Conservation (phyloP, 1,140 invertebrate genomes). For the Adoxophyes honmai region DNA sequence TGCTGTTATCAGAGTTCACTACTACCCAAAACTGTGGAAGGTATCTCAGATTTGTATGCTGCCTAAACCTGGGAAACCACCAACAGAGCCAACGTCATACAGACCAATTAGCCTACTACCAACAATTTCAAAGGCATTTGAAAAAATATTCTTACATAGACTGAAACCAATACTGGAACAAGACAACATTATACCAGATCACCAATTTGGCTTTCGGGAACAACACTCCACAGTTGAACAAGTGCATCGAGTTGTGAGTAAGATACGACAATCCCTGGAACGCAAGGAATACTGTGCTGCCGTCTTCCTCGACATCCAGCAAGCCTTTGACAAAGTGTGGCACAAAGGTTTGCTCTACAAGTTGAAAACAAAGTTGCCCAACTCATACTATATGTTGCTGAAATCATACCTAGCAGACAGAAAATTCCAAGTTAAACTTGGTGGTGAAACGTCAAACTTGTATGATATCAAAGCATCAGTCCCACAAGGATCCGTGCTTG, state of each 20-base stretch:
- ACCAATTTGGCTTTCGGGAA: neutral
- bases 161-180: neutral
- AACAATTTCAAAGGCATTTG: constrained; percentile 10
- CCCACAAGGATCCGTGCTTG: neutral
- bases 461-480: neutral
- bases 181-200: neutral
- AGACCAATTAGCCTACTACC: constrained; percentile 14
- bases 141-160: neutral
- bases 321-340: neutral
- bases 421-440: neutral
- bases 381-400: neutral
- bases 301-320: neutral
- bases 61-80: constrained; percentile 16
- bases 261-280: neutral
- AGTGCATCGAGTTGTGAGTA: neutral
- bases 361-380: neutral
- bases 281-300: neutral
- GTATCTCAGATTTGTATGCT: constrained; percentile 20
- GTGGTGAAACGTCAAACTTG: neutral
- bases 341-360: neutral
- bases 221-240: neutral
- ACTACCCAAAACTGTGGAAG: constrained; percentile 17
- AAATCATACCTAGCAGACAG: neutral
- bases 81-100: neutral
- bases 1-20: constrained; percentile 6